A percentile compares a stretch with the other conserved stretches of the same genome.
Conservation (phyloP, 2,888 invertebrate species). For the Agonopterix alstromeriana region DNA sequence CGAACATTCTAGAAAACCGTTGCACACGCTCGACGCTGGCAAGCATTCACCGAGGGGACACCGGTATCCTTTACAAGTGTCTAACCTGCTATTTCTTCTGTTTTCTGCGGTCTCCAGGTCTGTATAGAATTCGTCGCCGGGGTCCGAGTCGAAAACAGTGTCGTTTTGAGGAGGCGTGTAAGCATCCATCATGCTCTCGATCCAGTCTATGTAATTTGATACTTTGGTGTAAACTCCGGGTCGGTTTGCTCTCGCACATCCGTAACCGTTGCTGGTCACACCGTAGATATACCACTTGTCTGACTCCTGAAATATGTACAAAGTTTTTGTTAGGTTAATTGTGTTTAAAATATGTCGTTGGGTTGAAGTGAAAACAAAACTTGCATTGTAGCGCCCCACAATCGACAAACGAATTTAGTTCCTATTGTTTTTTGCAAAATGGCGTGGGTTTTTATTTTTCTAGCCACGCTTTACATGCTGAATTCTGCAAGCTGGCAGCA, state of each 20-base stretch:
- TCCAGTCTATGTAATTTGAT: constrained; percentile 84
- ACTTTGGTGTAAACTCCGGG: constrained; percentile 91
- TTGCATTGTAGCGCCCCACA: too few relatives aligned
- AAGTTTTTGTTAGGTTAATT: neutral
- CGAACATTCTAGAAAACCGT: constrained; percentile 86
- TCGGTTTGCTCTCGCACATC: constrained; percentile 85
- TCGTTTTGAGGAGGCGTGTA: constrained; percentile 42
- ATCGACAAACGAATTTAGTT: too few relatives aligned
- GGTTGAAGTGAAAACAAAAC: too few relatives aligned
- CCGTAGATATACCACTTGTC: constrained; percentile 76
- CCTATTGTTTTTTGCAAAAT: too few relatives aligned
- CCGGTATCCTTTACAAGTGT: constrained; percentile 80
- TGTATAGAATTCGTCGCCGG: constrained; percentile 48
- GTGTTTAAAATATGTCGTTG: too few relatives aligned
- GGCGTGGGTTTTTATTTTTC: too few relatives aligned
- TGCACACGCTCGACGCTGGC: constrained; percentile 82
- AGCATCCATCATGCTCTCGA: constrained; percentile 72
- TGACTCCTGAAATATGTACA: constrained; percentile 43
- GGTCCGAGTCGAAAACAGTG: constrained; percentile 24
- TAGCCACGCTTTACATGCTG: too few relatives aligned
- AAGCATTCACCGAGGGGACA: constrained; percentile 87
- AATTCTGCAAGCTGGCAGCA: too few relatives aligned
- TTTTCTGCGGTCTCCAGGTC: constrained; percentile 65
- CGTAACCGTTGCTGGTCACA: constrained; percentile 88
- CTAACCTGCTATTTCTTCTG: constrained; percentile 38